phyloP scores from a whole-genome alignment of 2,888 invertebrate genomes.

The Hirtodrosophila cameraria region DNA sequence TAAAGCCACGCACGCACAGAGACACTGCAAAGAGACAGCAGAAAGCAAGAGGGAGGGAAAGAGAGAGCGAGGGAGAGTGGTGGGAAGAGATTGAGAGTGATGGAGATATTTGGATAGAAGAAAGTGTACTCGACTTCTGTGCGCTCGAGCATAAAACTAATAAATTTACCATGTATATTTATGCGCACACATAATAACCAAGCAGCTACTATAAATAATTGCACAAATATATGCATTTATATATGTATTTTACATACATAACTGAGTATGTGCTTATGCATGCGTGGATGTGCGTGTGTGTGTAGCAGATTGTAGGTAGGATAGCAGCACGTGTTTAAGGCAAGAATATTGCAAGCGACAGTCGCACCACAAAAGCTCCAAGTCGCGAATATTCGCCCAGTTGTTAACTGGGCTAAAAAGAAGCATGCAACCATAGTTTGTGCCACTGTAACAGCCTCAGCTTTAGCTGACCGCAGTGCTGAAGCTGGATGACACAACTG shows the following conservation, averaged over 20 bases:
- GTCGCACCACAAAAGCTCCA: conserved; percentile 20
- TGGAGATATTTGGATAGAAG: background rate
- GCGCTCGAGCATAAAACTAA: conserved; percentile 66
- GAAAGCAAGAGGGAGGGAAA: background rate
- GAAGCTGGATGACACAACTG: conserved; percentile 35
- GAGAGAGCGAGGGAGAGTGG: background rate
- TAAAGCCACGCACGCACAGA: conserved; percentile 44
- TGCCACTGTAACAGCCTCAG: conserved; percentile 8
- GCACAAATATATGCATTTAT: conserved; percentile 31
- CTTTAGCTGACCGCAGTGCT: conserved; percentile 49
- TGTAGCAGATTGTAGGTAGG: conserved; percentile 1
- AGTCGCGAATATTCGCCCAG: conserved; percentile 27
- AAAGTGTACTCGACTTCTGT: conserved; percentile 46
- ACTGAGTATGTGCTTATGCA: background rate
- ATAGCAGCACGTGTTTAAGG: conserved; percentile 1
- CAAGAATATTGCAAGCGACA: conserved; percentile 64
- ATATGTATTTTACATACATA: background rate
- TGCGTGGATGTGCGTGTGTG: background rate
- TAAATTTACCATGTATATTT: conserved; percentile 70
- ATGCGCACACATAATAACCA: conserved; percentile 68
- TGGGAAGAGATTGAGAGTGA: conserved; percentile 27
- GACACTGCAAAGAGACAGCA: background rate
- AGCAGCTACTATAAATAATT: conserved; percentile 51
- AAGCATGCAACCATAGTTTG: background rate
- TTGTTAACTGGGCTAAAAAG: conserved; percentile 32